Conservation (phyloP, 1,140 invertebrate genomes). For the Heliconius melpomene region DNA sequence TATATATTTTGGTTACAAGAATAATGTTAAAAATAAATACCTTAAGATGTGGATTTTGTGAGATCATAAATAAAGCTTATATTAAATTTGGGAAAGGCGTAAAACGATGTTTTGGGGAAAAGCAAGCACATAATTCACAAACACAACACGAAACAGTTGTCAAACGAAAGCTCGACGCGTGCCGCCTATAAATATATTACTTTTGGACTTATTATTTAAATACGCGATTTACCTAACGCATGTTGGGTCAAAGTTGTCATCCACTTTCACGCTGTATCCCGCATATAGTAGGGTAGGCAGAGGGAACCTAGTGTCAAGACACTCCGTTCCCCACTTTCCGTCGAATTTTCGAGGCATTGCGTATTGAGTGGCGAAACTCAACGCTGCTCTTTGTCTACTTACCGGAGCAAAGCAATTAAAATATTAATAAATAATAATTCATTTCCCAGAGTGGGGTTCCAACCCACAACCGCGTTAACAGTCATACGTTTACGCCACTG, state of each 20-base stretch:
- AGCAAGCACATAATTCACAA: slow-evolving; percentile 51
- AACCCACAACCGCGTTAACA: no score
- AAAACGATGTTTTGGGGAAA: slow-evolving; percentile 51
- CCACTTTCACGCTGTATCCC: no score
- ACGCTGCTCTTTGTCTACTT: no score
- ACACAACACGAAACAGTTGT: slow-evolving; percentile 54
- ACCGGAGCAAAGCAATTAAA: no score
- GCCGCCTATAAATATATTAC: slow-evolving; percentile 53
- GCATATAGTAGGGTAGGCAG: no score
- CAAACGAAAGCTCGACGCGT: slow-evolving; percentile 53
- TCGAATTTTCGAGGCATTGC: no score
- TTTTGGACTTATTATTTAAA: slow-evolving; percentile 50
- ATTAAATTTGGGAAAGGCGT: slow-evolving; percentile 52
- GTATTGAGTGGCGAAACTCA: no score
- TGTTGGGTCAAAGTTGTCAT: slow-evolving; percentile 22
- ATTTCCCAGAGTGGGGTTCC: no score
- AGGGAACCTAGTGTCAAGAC: no score
- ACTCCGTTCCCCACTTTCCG: no score
- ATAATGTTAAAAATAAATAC: slow-evolving; percentile 18
- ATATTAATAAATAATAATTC: no score
- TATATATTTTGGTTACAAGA: background rate
- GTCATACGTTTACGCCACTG: no score
- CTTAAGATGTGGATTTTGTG: slow-evolving; percentile 33
- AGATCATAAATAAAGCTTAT: slow-evolving; percentile 48
- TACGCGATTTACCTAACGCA: slow-evolving; percentile 36